Percentiles rank a stretch among this genome's conserved stretches.
Conservation (phyloP, 92 coral and sea anemone genomes). For the Phenganax marumi region DNA sequence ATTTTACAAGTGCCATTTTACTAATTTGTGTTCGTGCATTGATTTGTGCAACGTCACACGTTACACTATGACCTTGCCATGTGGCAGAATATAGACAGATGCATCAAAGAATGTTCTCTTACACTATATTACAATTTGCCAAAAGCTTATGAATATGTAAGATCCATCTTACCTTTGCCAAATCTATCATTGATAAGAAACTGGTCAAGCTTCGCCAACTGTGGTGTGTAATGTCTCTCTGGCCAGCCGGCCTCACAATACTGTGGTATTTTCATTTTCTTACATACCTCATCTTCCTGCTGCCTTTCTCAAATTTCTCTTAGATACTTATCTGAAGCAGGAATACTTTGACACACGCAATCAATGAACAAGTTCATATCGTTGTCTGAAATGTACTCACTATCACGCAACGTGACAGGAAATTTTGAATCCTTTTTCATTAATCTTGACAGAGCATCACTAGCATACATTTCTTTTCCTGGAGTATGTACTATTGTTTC, state of each 20-base stretch:
- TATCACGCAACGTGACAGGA: neutral
- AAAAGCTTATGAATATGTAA: too few relatives aligned
- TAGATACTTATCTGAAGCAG: slow-evolving; percentile 38
- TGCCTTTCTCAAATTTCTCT: slow-evolving; percentile 40
- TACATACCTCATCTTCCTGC: slow-evolving; percentile 48
- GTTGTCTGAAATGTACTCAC: neutral
- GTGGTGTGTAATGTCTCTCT: slow-evolving; percentile 17
- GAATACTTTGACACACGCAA: slow-evolving; percentile 10
- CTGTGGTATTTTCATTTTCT: slow-evolving; percentile 22
- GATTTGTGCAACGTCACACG: too few relatives aligned
- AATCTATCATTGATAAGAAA: too few relatives aligned
- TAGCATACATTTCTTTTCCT: neutral
- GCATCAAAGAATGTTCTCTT: too few relatives aligned
- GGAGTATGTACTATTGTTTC: neutral
- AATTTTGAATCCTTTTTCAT: neutral
- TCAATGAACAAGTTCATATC: neutral
- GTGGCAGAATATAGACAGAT: too few relatives aligned
- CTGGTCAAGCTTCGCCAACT: too few relatives aligned
- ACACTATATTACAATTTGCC: too few relatives aligned
- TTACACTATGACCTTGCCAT: too few relatives aligned
- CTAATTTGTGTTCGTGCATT: too few relatives aligned
- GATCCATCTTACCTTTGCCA: too few relatives aligned
- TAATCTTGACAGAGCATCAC: slow-evolving; percentile 17
- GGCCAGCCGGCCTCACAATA: slow-evolving; percentile 51
- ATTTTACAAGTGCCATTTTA: too few relatives aligned